phyloP scores from a whole-genome alignment of 2,113 vertebrate species.

The Lanius collurio region DNA sequence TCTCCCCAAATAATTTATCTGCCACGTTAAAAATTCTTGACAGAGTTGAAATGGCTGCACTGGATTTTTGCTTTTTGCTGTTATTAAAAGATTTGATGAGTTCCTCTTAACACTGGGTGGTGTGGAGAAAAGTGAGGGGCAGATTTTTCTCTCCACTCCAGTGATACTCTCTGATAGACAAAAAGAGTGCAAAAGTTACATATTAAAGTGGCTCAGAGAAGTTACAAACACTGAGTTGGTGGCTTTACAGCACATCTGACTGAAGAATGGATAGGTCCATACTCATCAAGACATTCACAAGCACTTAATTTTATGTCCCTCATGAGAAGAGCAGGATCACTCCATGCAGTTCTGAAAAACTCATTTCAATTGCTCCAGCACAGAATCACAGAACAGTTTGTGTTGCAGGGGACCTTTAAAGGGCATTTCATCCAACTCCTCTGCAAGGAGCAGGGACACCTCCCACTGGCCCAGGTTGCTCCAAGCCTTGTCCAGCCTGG shows the following conservation, averaged over 20 bases:
- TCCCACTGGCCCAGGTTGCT: rapidly evolving
- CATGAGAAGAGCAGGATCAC: not conserved
- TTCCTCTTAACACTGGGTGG: not conserved
- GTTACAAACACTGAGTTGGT: not conserved
- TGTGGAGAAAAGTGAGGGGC: not conserved
- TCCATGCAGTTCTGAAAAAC: not conserved
- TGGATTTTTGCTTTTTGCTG: not conserved
- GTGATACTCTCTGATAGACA: not conserved
- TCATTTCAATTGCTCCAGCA: not conserved
- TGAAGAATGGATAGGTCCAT: not conserved
- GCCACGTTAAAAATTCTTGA: not conserved
- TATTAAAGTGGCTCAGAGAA: not conserved
- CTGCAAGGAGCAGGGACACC: not conserved
- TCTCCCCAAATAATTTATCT: not conserved
- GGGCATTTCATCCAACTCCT: not conserved
- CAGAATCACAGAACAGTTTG: not conserved
- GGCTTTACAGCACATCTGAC: not conserved
- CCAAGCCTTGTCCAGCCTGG: rapidly evolving
- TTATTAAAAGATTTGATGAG: not conserved
- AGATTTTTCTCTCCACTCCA: not conserved
- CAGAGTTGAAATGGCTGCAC: not conserved
- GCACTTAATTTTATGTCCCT: not conserved
- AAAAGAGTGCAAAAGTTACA: not conserved
- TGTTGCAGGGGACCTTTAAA: not conserved
- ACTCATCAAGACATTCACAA: not conserved